Conservation (phyloP, 2,113 vertebrate genomes). For the rat (Rattus norvegicus) region GRCr8 NC_086026.1:131593501-131594000, state of each 20-base stretch:
- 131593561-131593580: background rate
- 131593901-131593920: too few species aligned
- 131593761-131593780: background rate
- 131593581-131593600: too few species aligned
- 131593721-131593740: background rate
- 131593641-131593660: background rate
- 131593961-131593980: background rate
- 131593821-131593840: background rate
- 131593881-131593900: background rate
- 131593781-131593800: background rate
- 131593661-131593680: background rate
- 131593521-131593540: background rate
- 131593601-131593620: background rate
- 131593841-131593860: background rate
- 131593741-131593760: background rate
- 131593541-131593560: background rate
- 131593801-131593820: constrained; percentile 26
- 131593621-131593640: background rate
- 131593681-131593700: background rate
- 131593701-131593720: background rate
- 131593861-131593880: background rate
- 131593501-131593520: background rate
- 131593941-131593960: background rate
- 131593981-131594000: background rate
- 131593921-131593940: background rate